A percentile compares a stretch with the other conserved stretches of the same genome.
phyloP scores from a whole-genome alignment of 2,797 vertebrate genomes.

The Onychomys arenicola region DNA sequence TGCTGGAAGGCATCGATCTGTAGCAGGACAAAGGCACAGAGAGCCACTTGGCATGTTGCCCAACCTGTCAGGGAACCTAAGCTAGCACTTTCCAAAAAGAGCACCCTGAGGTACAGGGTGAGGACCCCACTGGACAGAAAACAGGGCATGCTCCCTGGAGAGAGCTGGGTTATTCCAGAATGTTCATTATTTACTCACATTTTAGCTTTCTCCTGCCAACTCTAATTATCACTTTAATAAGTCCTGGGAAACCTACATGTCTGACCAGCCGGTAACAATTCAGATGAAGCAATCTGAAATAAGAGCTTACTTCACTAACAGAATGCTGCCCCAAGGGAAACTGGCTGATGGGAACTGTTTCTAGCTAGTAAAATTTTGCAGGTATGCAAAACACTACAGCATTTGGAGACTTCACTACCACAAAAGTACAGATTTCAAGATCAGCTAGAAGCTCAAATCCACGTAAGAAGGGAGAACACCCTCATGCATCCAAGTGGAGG shows the following conservation, averaged over 20 bases:
- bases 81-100: background rate
- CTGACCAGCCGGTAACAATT: background rate
- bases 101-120: background rate
- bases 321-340: background rate
- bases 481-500: too few relatives aligned
- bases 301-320: slow-evolving; percentile 24
- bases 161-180: background rate
- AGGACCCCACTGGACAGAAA: background rate
- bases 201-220: slow-evolving; percentile 23
- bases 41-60: background rate
- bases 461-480: background rate
- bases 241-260: slow-evolving; percentile 26
- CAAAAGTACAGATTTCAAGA: background rate
- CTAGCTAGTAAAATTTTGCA: background rate
- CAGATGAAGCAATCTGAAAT: slow-evolving; percentile 15
- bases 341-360: background rate
- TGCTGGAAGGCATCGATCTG: slow-evolving; percentile 99
- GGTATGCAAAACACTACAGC: background rate
- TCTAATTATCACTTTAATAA: slow-evolving; percentile 26
- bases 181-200: background rate
- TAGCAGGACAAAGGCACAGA: slow-evolving; percentile 29
- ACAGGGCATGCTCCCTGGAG: background rate
- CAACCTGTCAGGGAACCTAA: background rate
- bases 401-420: background rate
- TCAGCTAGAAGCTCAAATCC: background rate